Percentiles rank a stretch among this genome's conserved stretches.
These are phyloP conservation scores for Myiagra hebetior DNA, from an alignment of 2,113 vertebrate species.

Conservation along the genomic window DNA sequence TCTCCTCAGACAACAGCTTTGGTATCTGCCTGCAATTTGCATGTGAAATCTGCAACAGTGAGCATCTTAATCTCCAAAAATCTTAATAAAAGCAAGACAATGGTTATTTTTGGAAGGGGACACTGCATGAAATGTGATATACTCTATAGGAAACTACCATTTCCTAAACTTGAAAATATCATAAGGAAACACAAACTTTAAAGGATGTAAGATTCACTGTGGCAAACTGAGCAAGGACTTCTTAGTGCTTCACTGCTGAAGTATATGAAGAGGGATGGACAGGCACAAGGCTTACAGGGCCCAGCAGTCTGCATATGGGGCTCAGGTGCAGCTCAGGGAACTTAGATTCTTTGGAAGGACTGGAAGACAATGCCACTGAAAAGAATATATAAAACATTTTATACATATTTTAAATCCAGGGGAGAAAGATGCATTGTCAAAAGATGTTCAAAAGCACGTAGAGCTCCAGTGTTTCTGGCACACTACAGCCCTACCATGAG, in stretches of 20 bases:
- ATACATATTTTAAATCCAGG: not conserved
- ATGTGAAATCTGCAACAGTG: not conserved
- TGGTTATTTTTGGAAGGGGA: not conserved
- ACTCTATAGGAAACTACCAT: not conserved
- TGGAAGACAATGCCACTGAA: not conserved
- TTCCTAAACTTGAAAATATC: not conserved
- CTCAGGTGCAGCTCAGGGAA: not conserved
- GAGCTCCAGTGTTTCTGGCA: not conserved
- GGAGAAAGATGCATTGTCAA: not conserved
- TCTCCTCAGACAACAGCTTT: not conserved
- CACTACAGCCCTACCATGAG: not conserved
- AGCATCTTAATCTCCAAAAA: not conserved
- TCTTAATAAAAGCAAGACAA: not conserved
- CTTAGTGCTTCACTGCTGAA: not conserved
- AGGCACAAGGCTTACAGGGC: not conserved
- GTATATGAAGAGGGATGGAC: not conserved
- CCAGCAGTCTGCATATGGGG: no score
- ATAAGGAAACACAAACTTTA: not conserved
- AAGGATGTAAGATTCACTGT: not conserved
- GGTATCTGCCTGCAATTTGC: not conserved
- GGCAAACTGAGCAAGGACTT: not conserved
- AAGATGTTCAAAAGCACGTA: not conserved
- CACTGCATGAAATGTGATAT: not conserved
- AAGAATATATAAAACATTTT: not conserved
- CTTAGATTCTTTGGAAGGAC: not conserved